Evolutionary conservation across 2,888 invertebrate genomes (phyloP).

Genomic region (Rhamnusium bicolor): DNA sequence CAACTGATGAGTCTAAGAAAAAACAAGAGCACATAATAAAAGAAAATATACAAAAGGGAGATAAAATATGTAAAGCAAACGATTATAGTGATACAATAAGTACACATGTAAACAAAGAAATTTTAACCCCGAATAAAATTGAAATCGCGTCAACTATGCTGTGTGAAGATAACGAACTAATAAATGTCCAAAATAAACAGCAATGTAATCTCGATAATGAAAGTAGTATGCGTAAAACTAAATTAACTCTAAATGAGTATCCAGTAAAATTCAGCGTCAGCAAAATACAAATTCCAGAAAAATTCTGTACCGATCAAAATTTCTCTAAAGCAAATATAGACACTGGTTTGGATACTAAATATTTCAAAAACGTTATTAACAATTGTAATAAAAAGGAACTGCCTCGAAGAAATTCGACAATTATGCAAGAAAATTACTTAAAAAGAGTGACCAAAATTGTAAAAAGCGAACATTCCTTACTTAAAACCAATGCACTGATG

Average conservation of each 20-base stretch:
- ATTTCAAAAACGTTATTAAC: conserved; percentile 43
- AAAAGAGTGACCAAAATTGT: conserved; percentile 10
- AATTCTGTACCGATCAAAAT: conserved; percentile 55
- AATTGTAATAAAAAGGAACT: conserved; percentile 19
- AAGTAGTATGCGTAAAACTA: background rate
- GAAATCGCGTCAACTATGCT: conserved; percentile 55
- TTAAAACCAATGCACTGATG: background rate
- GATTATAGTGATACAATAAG: conserved; percentile 7
- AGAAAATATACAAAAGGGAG: background rate
- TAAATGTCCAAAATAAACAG: conserved; percentile 68
- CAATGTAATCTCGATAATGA: conserved; percentile 58
- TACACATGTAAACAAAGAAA: conserved; percentile 20
- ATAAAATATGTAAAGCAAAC: conserved; percentile 35
- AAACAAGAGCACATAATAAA: conserved; percentile 3
- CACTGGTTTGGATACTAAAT: conserved; percentile 35
- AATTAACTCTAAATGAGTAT: conserved; percentile 65
- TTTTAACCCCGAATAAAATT: background rate
- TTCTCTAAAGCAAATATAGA: background rate
- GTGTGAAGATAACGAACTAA: conserved; percentile 65
- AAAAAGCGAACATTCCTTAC: background rate
- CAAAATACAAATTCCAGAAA: conserved; percentile 72
- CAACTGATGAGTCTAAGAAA: background rate
- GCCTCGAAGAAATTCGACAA: background rate
- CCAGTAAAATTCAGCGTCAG: conserved; percentile 61
- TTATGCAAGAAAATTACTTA: background rate